A percentile compares a stretch with the other conserved stretches of the same genome.
These are phyloP conservation scores for Sympetrum striolatum DNA, from an alignment of 2,888 invertebrate species.

Conservation along the genomic window DNA sequence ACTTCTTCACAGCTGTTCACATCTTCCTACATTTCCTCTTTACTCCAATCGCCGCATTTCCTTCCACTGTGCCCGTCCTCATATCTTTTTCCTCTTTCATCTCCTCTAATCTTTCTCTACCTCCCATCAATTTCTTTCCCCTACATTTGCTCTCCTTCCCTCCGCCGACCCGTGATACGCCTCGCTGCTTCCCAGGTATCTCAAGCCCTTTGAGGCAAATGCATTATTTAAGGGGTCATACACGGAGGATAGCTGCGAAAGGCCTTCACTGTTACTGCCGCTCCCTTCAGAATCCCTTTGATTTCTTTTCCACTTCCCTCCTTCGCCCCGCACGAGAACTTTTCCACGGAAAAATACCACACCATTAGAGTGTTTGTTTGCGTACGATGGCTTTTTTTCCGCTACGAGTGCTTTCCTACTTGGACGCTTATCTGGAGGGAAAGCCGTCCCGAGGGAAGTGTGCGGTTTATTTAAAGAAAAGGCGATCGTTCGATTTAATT, in stretches of 20 bases:
- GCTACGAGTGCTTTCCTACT: background rate
- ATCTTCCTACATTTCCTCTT: no score
- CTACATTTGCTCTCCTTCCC: background rate
- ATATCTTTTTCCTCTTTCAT: background rate
- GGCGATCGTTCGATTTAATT: background rate
- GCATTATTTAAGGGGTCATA: slow-evolving; percentile 43
- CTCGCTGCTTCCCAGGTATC: background rate
- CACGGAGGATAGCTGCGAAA: slow-evolving; percentile 31
- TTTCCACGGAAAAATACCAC: background rate
- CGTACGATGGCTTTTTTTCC: background rate
- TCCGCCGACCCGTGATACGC: background rate
- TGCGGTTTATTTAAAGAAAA: background rate
- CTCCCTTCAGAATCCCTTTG: slow-evolving; percentile 2
- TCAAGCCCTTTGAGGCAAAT: slow-evolving; percentile 34
- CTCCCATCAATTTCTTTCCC: background rate
- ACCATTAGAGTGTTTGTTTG: background rate
- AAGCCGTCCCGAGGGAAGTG: no score
- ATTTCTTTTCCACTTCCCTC: slow-evolving; percentile 22
- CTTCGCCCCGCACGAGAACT: background rate
- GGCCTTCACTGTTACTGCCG: background rate
- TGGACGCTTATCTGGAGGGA: no score
- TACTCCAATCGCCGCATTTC: background rate
- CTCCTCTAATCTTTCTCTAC: background rate
- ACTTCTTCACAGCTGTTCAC: no score
- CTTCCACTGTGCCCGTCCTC: background rate